Evolutionary conservation across 1,140 invertebrate genomes (phyloP).

Genomic region (Polyergus mexicanus): DNA sequence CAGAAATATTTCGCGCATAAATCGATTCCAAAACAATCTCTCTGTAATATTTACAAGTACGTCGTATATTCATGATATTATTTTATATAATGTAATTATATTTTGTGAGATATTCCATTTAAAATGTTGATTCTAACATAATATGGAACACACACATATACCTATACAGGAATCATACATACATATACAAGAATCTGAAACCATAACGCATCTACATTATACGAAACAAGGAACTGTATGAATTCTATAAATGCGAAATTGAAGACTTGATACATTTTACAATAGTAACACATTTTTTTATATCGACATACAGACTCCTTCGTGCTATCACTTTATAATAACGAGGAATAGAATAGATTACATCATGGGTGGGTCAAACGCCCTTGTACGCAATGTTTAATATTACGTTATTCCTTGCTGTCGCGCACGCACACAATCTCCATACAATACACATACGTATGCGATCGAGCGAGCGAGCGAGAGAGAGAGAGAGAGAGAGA

Average conservation of each 20-base stretch:
- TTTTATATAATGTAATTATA: background rate
- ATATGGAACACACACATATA: too few species aligned
- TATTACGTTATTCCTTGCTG: background rate
- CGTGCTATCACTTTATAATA: constrained; percentile 12
- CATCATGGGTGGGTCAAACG: constrained; percentile 29
- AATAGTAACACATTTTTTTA: background rate
- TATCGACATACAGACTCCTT: background rate
- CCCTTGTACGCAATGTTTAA: constrained; percentile 15
- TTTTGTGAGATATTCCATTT: background rate
- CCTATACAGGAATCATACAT: too few species aligned
- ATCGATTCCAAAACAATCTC: background rate
- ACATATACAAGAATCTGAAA: too few species aligned
- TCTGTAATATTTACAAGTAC: background rate
- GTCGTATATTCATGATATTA: background rate
- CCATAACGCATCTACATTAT: background rate
- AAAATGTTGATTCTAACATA: background rate
- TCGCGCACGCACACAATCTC: background rate
- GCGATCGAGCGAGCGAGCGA: constrained; percentile 5
- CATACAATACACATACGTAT: background rate
- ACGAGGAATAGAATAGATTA: constrained; percentile 3
- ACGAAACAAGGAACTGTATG: constrained; percentile 3
- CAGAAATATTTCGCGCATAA: background rate
- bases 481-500: constrained; percentile 14
- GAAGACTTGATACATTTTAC: background rate
- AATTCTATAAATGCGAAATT: background rate